A percentile compares a stretch with the other conserved stretches of the same genome.
Conservation (phyloP, 92 coral and sea anemone species). For the Umimayanthus chanpuru region DNA sequence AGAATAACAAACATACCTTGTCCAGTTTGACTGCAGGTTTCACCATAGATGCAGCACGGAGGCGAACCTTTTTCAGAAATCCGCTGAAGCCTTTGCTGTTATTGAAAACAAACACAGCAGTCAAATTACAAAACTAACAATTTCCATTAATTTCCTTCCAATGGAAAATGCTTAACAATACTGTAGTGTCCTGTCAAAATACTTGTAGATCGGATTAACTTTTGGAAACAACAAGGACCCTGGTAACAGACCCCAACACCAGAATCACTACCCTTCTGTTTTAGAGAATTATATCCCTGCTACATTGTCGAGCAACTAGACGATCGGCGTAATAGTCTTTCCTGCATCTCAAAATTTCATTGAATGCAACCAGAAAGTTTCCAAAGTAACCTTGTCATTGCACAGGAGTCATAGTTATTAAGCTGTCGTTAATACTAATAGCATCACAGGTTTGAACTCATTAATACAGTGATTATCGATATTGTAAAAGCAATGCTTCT, state of each 20-base stretch:
- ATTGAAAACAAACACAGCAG: not conserved
- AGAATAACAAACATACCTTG: slow-evolving; percentile 65
- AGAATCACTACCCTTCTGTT: too few species aligned
- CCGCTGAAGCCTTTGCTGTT: slow-evolving; percentile 76
- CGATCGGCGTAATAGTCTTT: too few species aligned
- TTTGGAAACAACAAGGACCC: not conserved
- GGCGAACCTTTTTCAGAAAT: slow-evolving; percentile 78
- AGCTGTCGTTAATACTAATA: not conserved
- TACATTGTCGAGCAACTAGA: too few species aligned
- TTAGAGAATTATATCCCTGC: too few species aligned
- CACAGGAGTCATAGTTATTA: not conserved
- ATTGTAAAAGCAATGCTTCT: too few species aligned
- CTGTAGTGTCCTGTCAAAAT: not conserved
- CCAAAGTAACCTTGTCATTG: too few species aligned
- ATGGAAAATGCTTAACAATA: too few species aligned
- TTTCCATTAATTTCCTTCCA: not conserved
- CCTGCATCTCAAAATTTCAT: too few species aligned
- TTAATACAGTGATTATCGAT: too few species aligned
- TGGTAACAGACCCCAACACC: too few species aligned
- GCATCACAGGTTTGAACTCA: too few species aligned
- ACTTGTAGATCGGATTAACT: not conserved
- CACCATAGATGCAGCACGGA: slow-evolving; percentile 67
- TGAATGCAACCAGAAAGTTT: too few species aligned
- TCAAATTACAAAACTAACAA: not conserved
- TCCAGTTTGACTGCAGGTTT: slow-evolving; percentile 89